These are phyloP conservation scores for Halictus ligatus DNA, from an alignment of 2,888 invertebrate species.

Conservation along the genomic window DNA sequence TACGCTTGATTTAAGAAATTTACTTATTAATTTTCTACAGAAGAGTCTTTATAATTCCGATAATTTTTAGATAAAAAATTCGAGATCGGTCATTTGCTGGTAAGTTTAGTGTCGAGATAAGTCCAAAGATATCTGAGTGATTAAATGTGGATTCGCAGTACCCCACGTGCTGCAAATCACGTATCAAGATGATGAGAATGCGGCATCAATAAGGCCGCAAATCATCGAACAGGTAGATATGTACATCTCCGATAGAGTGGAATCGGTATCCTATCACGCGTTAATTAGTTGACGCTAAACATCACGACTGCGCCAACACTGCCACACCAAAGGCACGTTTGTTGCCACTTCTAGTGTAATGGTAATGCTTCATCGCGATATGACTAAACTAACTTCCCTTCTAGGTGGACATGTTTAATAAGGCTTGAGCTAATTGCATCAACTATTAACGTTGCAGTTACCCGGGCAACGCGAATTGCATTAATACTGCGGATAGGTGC, in stretches of 20 bases:
- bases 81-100: too few species aligned
- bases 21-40: too few species aligned
- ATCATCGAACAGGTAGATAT: neutral
- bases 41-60: too few species aligned
- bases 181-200: neutral
- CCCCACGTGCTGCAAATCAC: neutral
- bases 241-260: neutral
- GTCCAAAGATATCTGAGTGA: neutral
- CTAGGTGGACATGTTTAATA: constrained; percentile 52
- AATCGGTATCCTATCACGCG: constrained; percentile 45
- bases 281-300: constrained; percentile 53
- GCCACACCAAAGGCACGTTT: neutral
- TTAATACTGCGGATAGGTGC: constrained; percentile 39
- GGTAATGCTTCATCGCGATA: constrained; percentile 33
- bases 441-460: constrained; percentile 57
- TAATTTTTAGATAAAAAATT: too few species aligned
- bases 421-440: constrained; percentile 58
- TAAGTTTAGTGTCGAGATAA: neutral
- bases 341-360: constrained; percentile 15
- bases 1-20: too few species aligned
- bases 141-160: neutral
- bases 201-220: neutral
- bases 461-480: constrained; percentile 48
- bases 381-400: constrained; percentile 49
- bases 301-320: constrained; percentile 41